Percentiles rank a stretch among this genome's conserved stretches.
These are phyloP conservation scores for Drosophila histrio DNA, from an alignment of 2,888 invertebrate species.

Conservation along the genomic window DNA sequence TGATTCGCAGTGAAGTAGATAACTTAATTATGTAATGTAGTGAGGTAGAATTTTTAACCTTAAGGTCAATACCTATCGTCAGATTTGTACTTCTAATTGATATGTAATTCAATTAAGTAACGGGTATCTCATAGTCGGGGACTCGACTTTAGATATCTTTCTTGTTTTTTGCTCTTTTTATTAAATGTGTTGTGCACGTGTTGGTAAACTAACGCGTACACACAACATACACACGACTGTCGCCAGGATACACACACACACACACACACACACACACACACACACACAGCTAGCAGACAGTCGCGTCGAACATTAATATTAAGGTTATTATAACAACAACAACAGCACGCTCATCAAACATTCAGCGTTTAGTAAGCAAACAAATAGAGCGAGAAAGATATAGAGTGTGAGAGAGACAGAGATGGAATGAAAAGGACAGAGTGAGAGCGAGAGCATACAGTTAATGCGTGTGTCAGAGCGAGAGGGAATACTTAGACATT, in stretches of 20 bases:
- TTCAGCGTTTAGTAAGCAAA: slow-evolving; percentile 61
- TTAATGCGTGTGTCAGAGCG: slow-evolving; percentile 31
- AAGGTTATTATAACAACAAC: slow-evolving; percentile 60
- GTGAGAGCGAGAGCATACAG: not conserved
- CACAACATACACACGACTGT: slow-evolving; percentile 33
- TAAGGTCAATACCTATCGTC: too few relatives aligned
- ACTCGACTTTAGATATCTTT: too few relatives aligned
- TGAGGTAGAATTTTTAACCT: too few relatives aligned
- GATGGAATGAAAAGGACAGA: not conserved
- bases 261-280: slow-evolving; percentile 2
- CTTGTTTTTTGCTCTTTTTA: slow-evolving; percentile 41
- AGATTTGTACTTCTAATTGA: too few relatives aligned
- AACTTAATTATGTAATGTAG: too few relatives aligned
- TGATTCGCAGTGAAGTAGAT: too few relatives aligned
- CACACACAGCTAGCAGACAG: slow-evolving; percentile 59
- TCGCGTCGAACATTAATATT: slow-evolving; percentile 72
- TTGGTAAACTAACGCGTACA: slow-evolving; percentile 64
- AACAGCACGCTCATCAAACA: slow-evolving; percentile 68
- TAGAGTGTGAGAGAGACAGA: not conserved
- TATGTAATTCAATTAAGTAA: too few relatives aligned
- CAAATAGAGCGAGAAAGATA: slow-evolving; percentile 22
- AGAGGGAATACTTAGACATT: slow-evolving; percentile 46
- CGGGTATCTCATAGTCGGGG: too few relatives aligned
- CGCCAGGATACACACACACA: slow-evolving; percentile 22
- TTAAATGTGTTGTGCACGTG: slow-evolving; percentile 76